Evolutionary conservation across 2,113 vertebrate species (phyloP).

Genomic region (Chaetops frenatus): DNA sequence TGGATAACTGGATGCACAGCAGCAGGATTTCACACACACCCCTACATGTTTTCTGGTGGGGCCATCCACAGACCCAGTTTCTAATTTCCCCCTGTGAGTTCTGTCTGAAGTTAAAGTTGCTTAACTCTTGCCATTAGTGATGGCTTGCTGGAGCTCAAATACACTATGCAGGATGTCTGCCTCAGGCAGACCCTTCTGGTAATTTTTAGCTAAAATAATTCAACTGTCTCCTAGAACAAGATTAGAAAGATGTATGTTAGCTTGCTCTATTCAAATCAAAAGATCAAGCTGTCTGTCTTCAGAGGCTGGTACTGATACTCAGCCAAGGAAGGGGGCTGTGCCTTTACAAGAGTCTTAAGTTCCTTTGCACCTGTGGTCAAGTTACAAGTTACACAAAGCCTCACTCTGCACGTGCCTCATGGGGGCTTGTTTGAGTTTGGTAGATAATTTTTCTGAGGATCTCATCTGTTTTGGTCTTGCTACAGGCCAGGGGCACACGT

Average conservation of each 20-base stretch:
- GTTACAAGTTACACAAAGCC: neutral
- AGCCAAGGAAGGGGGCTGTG: neutral
- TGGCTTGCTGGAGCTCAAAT: neutral
- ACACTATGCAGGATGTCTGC: neutral
- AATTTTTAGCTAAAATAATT: conserved; percentile 42
- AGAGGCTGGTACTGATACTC: neutral
- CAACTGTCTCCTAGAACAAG: conserved; percentile 1
- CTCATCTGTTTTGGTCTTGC: neutral
- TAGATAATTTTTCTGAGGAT: neutral
- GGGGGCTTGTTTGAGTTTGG: neutral
- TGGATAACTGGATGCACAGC: rapidly evolving
- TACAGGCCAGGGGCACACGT: neutral
- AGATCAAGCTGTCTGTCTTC: neutral
- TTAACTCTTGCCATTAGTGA: neutral
- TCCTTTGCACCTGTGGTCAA: neutral
- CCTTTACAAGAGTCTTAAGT: neutral
- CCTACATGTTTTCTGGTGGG: neutral
- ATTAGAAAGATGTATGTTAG: neutral
- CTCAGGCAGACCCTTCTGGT: neutral
- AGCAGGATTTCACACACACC: neutral
- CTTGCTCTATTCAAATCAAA: neutral
- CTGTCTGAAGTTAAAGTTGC: neutral
- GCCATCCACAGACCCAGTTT: neutral
- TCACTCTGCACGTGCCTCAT: neutral
- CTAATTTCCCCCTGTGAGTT: neutral